Conservation (phyloP, 2,113 vertebrate species). For the Heterotis niloticus region DNA sequence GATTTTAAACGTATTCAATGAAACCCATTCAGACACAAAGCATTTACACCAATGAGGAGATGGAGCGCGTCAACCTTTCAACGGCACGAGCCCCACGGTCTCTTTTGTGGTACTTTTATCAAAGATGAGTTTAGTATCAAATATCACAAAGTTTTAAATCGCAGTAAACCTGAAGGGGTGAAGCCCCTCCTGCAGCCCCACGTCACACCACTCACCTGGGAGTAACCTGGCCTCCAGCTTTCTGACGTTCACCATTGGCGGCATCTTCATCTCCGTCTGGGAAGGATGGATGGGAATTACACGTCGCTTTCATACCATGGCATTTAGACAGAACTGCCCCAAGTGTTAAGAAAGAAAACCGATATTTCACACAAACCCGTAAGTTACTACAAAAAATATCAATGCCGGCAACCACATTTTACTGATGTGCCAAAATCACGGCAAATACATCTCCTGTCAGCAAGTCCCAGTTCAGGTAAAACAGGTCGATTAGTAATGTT, state of each 20-base stretch:
- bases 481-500: not conserved
- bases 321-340: not conserved
- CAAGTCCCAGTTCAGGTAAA: not conserved
- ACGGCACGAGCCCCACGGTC: no score
- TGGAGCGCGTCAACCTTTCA: no score
- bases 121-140: not conserved
- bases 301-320: not conserved
- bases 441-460: not conserved
- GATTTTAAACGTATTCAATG: not conserved
- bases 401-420: no score
- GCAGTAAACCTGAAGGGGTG: no score
- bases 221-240: conserved; percentile 87
- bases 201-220: conserved; percentile 68
- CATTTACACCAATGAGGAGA: not conserved
- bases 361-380: not conserved
- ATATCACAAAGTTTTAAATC: not conserved
- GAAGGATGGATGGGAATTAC: conserved; percentile 19
- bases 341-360: not conserved
- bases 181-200: not conserved
- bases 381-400: no score
- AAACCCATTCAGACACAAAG: not conserved
- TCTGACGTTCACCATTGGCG: conserved; percentile 76
- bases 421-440: not conserved
- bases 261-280: conserved; percentile 74
- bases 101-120: not conserved